Base-by-base conservation (phyloP, 1,140 invertebrate genomes). In the Philotrypesis tridentata region DNA sequence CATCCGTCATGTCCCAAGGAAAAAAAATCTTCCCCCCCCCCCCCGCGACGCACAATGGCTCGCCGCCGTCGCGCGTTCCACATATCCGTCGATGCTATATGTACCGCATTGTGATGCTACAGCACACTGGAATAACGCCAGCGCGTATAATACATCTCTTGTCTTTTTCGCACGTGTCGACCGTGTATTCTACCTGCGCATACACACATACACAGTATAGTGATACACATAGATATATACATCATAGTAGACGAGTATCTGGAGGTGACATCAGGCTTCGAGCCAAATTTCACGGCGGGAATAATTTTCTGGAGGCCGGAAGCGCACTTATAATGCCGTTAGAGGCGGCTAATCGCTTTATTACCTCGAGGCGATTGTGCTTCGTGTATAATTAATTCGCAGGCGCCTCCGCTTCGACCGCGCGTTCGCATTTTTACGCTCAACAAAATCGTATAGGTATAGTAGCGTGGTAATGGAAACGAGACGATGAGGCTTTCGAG, bases 1-100 rank as follows among this genome's bases (percentile, higher is more conserved):
- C 31, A 25, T 68, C 67, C 17, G 31, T 68, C 67, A 68, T 37
- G 2, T 31, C 31, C 6, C 67, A 17, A 33, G 17, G 6, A 29
- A 68, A 68, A 68, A 68, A 68, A 17, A 21, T 33, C 55, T n/a
- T 60, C 14, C 55, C n/a, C n/a, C n/a, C n/a, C n/a, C n/a, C n/a
- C n/a, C n/a, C n/a, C n/a, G n/a, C n/a, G n/a, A 2, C 67, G 67
- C 14, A 17, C 4, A 33, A 68, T 25, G 67, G 4, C 48, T 55
- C 48, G n/a, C n/a, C n/a, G n/a, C n/a, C n/a, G n/a, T n/a, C n/a
- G n/a, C n/a, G 40, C 40, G 48, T 55, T 21, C 48, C 21, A 21
- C 48, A n/a, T 55, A 55, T 17, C 48, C 40, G 12, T 11, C n/a
- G n/a, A n/a, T n/a, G n/a, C n/a, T n/a, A n/a, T n/a, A n/a, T 11